A percentile compares a stretch with the other conserved stretches of the same genome.
Evolutionary conservation across 2,888 invertebrate species (phyloP).

Genomic region (Apamea anceps): DNA sequence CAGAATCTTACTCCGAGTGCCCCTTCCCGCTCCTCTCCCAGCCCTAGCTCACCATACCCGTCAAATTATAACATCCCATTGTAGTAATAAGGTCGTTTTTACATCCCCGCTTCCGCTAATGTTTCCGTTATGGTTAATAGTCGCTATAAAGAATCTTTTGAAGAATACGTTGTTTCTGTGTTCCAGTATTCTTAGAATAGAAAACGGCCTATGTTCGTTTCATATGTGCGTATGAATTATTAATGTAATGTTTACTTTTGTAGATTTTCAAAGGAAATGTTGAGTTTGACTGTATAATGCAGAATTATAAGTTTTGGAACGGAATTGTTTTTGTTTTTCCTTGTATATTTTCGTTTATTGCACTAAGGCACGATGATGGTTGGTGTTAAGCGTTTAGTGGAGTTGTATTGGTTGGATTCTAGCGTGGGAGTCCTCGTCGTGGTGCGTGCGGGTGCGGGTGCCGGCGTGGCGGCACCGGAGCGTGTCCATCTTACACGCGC

Average conservation of each 20-base stretch:
- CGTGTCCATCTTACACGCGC: slow-evolving; percentile 79
- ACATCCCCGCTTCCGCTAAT: slow-evolving; percentile 80
- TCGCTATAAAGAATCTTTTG: slow-evolving; percentile 84
- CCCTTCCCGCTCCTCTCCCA: slow-evolving; percentile 81
- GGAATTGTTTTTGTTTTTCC: slow-evolving; percentile 57
- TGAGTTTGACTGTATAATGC: slow-evolving; percentile 54
- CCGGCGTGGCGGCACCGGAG: slow-evolving; percentile 78
- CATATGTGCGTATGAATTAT: slow-evolving; percentile 62
- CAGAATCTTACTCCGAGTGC: slow-evolving; percentile 83
- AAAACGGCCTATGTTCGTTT: slow-evolving; percentile 63
- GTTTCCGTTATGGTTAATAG: slow-evolving; percentile 84
- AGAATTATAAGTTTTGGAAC: slow-evolving; percentile 60
- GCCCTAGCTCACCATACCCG: slow-evolving; percentile 80
- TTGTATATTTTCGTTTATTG: slow-evolving; percentile 22
- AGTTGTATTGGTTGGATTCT: slow-evolving; percentile 75
- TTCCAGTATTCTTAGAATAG: slow-evolving; percentile 72
- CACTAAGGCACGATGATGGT: slow-evolving; percentile 28
- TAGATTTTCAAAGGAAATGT: slow-evolving; percentile 55
- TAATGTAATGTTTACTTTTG: slow-evolving; percentile 62
- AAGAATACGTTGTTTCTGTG: slow-evolving; percentile 76
- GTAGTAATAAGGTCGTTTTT: slow-evolving; percentile 87
- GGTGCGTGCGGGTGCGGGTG: slow-evolving; percentile 74
- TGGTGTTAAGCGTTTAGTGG: slow-evolving; percentile 52
- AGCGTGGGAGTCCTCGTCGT: slow-evolving; percentile 72
- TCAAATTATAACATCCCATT: slow-evolving; percentile 87